These are phyloP conservation scores for Sisor rabdophorus DNA, from an alignment of 2,113 vertebrate species.

Conservation along the genomic window DNA sequence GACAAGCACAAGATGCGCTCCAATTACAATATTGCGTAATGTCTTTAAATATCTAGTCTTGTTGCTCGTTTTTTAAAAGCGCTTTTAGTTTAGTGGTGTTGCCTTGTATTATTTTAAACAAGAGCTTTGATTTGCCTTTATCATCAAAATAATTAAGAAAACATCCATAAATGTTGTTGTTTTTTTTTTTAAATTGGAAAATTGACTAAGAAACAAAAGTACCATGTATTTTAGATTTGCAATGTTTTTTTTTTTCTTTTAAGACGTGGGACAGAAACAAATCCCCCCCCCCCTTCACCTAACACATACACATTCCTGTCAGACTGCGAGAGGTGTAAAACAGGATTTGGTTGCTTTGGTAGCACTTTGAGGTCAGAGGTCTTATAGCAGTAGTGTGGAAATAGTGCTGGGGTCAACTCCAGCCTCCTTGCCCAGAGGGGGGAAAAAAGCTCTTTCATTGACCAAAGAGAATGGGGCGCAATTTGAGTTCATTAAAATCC, in stretches of 20 bases:
- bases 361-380: slow-evolving; percentile 38
- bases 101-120: neutral
- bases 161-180: neutral
- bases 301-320: slow-evolving; percentile 24
- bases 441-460: slow-evolving; percentile 42
- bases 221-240: neutral
- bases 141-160: slow-evolving; percentile 13
- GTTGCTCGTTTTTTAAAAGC: neutral
- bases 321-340: slow-evolving; percentile 38
- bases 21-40: neutral
- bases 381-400: slow-evolving; percentile 39
- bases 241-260: slow-evolving; percentile 5
- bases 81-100: slow-evolving; percentile 1
- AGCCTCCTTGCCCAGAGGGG: slow-evolving; percentile 37
- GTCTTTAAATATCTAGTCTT: slow-evolving; percentile 17
- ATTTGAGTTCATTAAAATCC: slow-evolving; percentile 44
- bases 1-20: no score
- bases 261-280: neutral
- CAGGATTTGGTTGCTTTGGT: slow-evolving; percentile 40
- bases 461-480: slow-evolving; percentile 25
- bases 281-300: neutral
- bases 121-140: neutral
- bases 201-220: no score
- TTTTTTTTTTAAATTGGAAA: no score
- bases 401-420: slow-evolving; percentile 24